Evolutionary conservation across 2,888 invertebrate species (phyloP).

Genomic region (Ernsta delagoae): DNA sequence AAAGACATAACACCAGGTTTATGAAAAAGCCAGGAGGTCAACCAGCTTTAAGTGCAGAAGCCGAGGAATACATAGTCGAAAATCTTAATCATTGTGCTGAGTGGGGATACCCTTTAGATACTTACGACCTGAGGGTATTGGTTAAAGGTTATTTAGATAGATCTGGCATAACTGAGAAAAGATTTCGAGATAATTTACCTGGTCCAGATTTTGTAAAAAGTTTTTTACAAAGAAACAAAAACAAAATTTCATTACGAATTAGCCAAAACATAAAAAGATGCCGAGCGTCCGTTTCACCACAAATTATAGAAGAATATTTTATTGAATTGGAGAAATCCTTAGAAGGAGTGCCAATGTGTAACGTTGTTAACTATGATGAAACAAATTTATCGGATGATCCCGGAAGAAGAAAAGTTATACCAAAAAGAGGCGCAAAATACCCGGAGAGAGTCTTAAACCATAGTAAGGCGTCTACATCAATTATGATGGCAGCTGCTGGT

Average conservation of each 20-base stretch:
- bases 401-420: slow-evolving; percentile 45
- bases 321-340: slow-evolving; percentile 36
- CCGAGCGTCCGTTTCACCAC: slow-evolving; percentile 34
- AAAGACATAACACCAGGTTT: slow-evolving; percentile 1
- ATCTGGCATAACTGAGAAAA: slow-evolving; percentile 22
- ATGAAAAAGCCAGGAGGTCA: slow-evolving; percentile 4
- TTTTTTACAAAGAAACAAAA: slow-evolving; percentile 38
- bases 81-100: slow-evolving; percentile 29
- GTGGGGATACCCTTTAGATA: slow-evolving; percentile 44
- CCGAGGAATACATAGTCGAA: not conserved
- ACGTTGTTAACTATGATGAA: slow-evolving; percentile 45
- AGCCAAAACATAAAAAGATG: slow-evolving; percentile 41
- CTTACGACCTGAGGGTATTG: slow-evolving; percentile 39
- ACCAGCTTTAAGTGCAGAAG: slow-evolving; percentile 1
- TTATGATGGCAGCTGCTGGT: slow-evolving; percentile 60
- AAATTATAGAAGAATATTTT: slow-evolving; percentile 21
- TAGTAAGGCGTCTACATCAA: slow-evolving; percentile 52
- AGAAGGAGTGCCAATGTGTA: slow-evolving; percentile 37
- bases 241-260: slow-evolving; percentile 33
- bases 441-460: slow-evolving; percentile 54
- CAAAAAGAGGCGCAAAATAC: slow-evolving; percentile 54
- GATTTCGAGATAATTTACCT: slow-evolving; percentile 41
- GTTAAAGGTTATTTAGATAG: slow-evolving; percentile 36
- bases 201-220: slow-evolving; percentile 36
- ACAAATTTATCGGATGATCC: slow-evolving; percentile 44